Percentiles rank a stretch among this genome's conserved stretches.
Conservation (phyloP, 2,888 invertebrate genomes). For the Drosophila conformis region DNA sequence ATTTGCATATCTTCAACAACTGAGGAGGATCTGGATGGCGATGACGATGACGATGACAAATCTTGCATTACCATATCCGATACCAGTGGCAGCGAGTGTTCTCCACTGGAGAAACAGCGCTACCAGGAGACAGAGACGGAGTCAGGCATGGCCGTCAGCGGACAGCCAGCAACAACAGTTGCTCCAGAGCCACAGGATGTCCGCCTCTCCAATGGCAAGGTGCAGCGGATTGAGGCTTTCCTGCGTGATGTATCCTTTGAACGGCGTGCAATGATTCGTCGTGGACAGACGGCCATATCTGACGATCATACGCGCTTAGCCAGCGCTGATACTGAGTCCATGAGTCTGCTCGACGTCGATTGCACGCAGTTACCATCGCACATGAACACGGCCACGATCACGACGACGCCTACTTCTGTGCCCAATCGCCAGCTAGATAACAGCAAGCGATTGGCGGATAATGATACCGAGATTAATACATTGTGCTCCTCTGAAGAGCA, state of each 20-base stretch:
- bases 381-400: not conserved
- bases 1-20: constrained; percentile 56
- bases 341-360: constrained; percentile 60
- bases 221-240: constrained; percentile 80
- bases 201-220: constrained; percentile 56
- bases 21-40: constrained; percentile 26
- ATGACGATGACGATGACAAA: constrained; percentile 15
- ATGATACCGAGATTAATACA: constrained; percentile 55
- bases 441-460: constrained; percentile 47
- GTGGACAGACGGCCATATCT: constrained; percentile 18
- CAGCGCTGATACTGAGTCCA: constrained; percentile 77
- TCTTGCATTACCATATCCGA: constrained; percentile 71
- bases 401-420: not conserved
- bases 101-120: constrained; percentile 16
- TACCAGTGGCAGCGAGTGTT: constrained; percentile 48
- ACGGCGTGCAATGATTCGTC: constrained; percentile 47
- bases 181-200: constrained; percentile 15
- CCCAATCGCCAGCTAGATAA: constrained; percentile 1
- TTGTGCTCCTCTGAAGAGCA: constrained; percentile 30
- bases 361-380: constrained; percentile 20
- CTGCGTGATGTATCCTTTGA: constrained; percentile 81
- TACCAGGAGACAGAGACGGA: constrained; percentile 27
- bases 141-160: constrained; percentile 55
- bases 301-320: constrained; percentile 50
- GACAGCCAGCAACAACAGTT: not conserved